Base-by-base conservation (phyloP, 2,113 vertebrate species). In the Dolichallabes microphthalmus region DNA sequence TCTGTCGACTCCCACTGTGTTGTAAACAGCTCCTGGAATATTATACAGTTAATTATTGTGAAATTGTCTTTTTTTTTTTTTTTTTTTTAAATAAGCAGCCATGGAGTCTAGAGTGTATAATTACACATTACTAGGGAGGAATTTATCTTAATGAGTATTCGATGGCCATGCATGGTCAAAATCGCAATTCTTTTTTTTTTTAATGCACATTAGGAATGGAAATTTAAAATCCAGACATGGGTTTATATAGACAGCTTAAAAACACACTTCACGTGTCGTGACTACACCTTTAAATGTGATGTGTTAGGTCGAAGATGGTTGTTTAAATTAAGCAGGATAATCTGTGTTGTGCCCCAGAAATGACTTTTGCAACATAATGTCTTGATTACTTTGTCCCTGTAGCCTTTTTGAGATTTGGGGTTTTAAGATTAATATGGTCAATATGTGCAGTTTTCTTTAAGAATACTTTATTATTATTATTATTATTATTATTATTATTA, bases 1-100 rank as follows among this genome's bases (percentile, higher is more conserved):
- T 20, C 35, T 25, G 57, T 75, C 58, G 52, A 50, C 79, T 80
- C 75, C 19, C 76, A 15, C 32, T 75, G 30, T 68, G 58, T 17
- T 13, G 5, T 76, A 71, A 81, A 75, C n/a, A 50, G 60, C 52
- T 81, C 60, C 50, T 74, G 35, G 64, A 88, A 82, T 79, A 15
- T 71, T 81, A 69, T 39, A 25, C 35, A 30, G 35, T 35, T 77
- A 22, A 68, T 84, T 66, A 68, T 85, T 74, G 68, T 25, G 45
- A 55, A 64, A 81, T 86, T 81, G 52, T 39, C 50, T 75, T 53
- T 30, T 69, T 71, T 20, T 71, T 73, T 73, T 50, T 2, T 45
- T 63, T 25, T 22, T 66, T 30, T 82, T 30, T n/a, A 68, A 77
- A 52, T 77, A 77, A 66, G 71, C 69, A 73, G 69, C 55, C 71